A percentile compares a stretch with the other conserved stretches of the same genome.
Conservation (phyloP, 2,113 vertebrate species). For the Chamaetylas fuelleborni region DNA sequence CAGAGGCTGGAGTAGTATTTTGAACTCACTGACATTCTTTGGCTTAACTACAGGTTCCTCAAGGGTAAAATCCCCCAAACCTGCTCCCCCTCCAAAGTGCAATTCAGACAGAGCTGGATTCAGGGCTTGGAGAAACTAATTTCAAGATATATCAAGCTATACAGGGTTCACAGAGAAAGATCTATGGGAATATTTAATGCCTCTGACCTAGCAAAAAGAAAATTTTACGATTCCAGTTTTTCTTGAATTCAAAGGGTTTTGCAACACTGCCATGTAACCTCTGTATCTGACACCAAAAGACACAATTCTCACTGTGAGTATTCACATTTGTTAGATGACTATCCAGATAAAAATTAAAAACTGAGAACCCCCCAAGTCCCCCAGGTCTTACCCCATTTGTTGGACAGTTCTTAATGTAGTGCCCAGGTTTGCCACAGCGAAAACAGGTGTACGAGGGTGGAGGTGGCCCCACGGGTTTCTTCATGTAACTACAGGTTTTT, state of each 20-base stretch:
- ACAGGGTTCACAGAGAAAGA: neutral
- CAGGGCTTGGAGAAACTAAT: neutral
- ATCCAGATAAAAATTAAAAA: neutral
- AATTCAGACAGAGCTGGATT: neutral
- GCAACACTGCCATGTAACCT: neutral
- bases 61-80: neutral
- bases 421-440: slow-evolving; percentile 91
- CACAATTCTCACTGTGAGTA: neutral
- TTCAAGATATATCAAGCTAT: neutral
- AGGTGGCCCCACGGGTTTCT: slow-evolving; percentile 84
- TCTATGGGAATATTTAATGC: neutral
- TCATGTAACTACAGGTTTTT: slow-evolving; percentile 82
- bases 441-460: slow-evolving; percentile 93
- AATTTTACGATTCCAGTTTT: neutral
- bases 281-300: neutral
- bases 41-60: neutral
- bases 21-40: neutral
- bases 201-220: neutral
- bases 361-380: neutral
- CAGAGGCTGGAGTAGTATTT: neutral
- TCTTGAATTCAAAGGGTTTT: neutral
- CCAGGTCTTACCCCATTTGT: slow-evolving; percentile 83
- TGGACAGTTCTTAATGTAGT: slow-evolving; percentile 97
- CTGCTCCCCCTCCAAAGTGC: neutral
- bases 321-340: neutral